phyloP scores from a whole-genome alignment of 1,140 invertebrate genomes.

The Nephotettix cincticeps region DNA sequence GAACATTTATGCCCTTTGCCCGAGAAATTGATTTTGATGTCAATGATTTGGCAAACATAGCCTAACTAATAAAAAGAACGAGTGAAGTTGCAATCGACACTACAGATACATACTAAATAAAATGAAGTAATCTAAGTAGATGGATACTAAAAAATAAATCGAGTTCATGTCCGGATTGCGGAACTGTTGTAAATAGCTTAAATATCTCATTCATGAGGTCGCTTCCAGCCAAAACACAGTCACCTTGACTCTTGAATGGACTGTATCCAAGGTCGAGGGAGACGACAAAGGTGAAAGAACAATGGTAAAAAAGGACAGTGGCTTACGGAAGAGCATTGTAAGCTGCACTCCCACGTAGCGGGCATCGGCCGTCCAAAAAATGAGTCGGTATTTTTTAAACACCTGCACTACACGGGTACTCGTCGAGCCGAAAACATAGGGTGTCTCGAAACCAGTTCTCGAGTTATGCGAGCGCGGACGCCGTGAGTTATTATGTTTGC shows the following conservation, averaged over 20 bases:
- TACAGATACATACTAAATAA: no score
- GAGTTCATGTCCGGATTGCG: no score
- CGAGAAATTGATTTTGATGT: no score
- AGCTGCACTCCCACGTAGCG: background rate
- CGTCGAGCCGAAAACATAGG: background rate
- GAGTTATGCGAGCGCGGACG: background rate
- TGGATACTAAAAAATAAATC: no score
- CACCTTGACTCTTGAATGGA: background rate
- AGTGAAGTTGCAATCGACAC: no score
- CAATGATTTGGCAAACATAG: no score
- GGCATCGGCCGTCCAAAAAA: background rate
- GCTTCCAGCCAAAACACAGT: no score
- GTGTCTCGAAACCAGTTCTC: background rate
- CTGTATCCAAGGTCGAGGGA: background rate
- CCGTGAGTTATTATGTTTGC: background rate
- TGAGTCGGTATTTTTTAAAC: constrained; percentile 1
- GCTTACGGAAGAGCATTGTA: background rate
- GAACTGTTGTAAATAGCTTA: no score
- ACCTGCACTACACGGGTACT: background rate
- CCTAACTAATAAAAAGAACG: no score
- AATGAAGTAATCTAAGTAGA: no score
- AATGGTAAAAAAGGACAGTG: background rate
- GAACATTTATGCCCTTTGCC: no score
- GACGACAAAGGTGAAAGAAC: background rate
- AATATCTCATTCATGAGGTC: no score